Percentiles rank a stretch among this genome's conserved stretches.
phyloP scores from a whole-genome alignment of 2,797 vertebrate genomes.

The Catamblyrhynchus diadema region DNA sequence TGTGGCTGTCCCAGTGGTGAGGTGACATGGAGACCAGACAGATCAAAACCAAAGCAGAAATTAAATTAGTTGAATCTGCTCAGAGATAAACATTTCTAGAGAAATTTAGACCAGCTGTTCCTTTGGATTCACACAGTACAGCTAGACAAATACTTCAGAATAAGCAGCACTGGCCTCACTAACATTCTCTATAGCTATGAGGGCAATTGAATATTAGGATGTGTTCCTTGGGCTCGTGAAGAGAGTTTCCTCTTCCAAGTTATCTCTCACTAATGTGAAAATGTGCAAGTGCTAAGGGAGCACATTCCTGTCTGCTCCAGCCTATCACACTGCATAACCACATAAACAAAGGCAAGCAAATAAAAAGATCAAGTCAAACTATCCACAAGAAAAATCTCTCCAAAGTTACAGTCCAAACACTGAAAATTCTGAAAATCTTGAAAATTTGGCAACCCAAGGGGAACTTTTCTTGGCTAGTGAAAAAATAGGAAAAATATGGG shows the following conservation, averaged over 20 bases:
- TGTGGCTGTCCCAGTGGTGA: not conserved
- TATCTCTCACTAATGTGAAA: not conserved
- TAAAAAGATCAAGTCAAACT: not conserved
- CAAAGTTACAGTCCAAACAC: not conserved
- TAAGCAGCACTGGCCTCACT: not conserved
- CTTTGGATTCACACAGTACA: not conserved
- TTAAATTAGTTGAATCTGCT: not conserved
- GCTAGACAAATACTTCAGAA: not conserved
- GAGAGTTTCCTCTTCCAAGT: not conserved
- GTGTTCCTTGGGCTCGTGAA: not conserved
- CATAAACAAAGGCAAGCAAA: not conserved
- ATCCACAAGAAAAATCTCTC: not conserved
- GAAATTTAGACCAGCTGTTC: not conserved
- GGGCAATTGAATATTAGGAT: not conserved
- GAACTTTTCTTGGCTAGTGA: not conserved
- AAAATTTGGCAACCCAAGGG: not conserved
- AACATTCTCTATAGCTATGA: not conserved
- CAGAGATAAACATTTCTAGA: not conserved
- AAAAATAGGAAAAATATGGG: not conserved
- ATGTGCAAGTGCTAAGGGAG: not conserved
- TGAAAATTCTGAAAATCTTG: not conserved
- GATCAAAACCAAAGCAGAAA: conserved; percentile 9
- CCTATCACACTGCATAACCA: not conserved
- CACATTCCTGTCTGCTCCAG: not conserved
- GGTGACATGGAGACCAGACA: not conserved